Evolutionary conservation across 2,113 vertebrate genomes (phyloP), one percentile per base, ranked within the genome.

Genomic region (Datnioides undecimradiatus): DNA sequence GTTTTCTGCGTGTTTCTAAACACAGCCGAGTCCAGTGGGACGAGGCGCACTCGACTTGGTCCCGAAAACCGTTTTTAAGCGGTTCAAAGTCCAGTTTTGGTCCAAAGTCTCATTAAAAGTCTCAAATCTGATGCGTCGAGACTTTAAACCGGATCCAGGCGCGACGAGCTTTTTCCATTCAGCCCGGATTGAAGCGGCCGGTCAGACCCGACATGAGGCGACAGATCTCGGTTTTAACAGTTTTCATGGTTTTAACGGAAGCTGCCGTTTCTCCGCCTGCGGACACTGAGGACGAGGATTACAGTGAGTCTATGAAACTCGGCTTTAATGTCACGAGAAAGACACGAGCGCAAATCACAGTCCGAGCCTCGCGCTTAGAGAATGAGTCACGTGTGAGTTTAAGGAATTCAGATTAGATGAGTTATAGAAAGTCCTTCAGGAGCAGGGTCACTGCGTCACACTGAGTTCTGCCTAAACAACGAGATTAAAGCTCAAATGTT

Each of bases 131-230:
- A 62, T 38, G 77, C n/a, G 43, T 10, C 5, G 40, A 13, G 11
- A n/a, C 19, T 45, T 45, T 23, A 12, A 48, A 48, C 27, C 9
- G 58, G 49, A 59, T 29, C 33, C 4, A 31, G 34, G 27, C 6
- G 58, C 58, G 51, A 16, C 63, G 41, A 34, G 2, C 17, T 45
- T 63, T 40, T 27, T 21, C 2, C 43, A 45, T 45, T 45, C 16
- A 17, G 25, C 5, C 46, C 17, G n/a, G 58, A 17, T 63, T 19
- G 6, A 19, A 36, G 36, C 67, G 17, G n/a, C 41, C 41, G 9
- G 38, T 51, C 31, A 19, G 9, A 17, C 10, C 60, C n/a, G 45
- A 72, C 79, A 88, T 88, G 87, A 31, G 36, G 8, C 41, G 0
- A 11, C 23, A n/a, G 10, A 11, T 79, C 14, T 0, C 4, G 1